Evolutionary conservation across 2,888 invertebrate genomes (phyloP).

Genomic region (Drosophila sordidapex): DNA sequence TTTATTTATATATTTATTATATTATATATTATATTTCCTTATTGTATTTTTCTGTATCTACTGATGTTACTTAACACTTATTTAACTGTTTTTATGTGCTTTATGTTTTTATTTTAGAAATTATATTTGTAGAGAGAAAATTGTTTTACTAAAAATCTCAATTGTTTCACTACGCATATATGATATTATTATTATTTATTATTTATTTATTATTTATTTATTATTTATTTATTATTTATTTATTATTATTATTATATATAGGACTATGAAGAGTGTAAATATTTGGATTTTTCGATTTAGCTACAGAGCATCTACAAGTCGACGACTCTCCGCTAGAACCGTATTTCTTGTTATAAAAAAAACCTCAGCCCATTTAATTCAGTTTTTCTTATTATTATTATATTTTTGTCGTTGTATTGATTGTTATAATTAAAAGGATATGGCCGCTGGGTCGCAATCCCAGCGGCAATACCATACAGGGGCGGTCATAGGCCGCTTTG

Average conservation of each 20-base stretch:
- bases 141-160: background rate
- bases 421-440: slow-evolving; percentile 47
- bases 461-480: slow-evolving; percentile 5
- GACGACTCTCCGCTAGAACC: background rate
- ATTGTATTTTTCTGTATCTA: background rate
- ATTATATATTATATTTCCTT: too few species aligned
- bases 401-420: slow-evolving; percentile 37
- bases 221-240: background rate
- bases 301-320: background rate
- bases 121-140: background rate
- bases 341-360: background rate
- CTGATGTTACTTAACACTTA: background rate
- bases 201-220: too few species aligned
- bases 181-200: background rate
- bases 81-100: background rate
- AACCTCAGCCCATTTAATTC: background rate
- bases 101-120: background rate
- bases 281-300: background rate
- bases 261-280: background rate
- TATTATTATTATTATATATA: background rate
- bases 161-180: background rate
- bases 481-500: slow-evolving; percentile 32
- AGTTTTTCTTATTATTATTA: background rate
- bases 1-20: too few species aligned
- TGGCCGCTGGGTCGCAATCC: background rate